Base-by-base conservation (phyloP, 2,888 invertebrate species). In the Coelinius sp. region DNA sequence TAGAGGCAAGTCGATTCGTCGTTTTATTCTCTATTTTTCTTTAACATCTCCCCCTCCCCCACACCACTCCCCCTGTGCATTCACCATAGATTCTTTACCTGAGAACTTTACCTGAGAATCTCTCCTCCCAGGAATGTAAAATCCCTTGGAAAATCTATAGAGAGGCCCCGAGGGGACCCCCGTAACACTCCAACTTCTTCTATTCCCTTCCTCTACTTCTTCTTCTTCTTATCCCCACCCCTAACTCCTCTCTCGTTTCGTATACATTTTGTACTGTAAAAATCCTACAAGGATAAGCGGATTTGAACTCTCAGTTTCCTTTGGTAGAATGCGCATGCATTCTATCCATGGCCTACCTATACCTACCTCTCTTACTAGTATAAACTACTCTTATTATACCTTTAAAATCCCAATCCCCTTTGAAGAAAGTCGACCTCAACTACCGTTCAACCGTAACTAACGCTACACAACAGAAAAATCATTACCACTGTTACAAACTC, bases 21-120 rank as follows among this genome's bases (percentile, higher is more conserved):
- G 52, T 73, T 65, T 71, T 63, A 44, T 5, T 53, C 63, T 53
- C 24, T 66, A 35, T 64, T 68, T 75, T 52, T 63, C 56, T 38
- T 24, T 46, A 14, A 44, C 22, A 6, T 10, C 31, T 20, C 10
- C 17, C 25, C 8, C 25, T 25, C 41, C 49, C 14, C 44, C 59
- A 10, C 17, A 44, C n/a, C 8, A 10, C 44, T 68, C 69, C 56
- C 73, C 71, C 73, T 73, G 77, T 59, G 72, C 56, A 68, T 49
- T 73, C 68, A 41, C 17, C 24, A 56, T 49, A 27, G 62, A 25
- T 41, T 41, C 17, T 56, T 31, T 82, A 81, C 81, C 81, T 83
- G 81, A 79, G 65, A 71, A 82, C 80, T 82, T 81, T 84, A 84
- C 83, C 84, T 84, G 84, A 78, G 82, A 80, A 79, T 75, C 73